Conservation (phyloP, 2,888 invertebrate genomes). For the Asteroscopus sphinx region DNA sequence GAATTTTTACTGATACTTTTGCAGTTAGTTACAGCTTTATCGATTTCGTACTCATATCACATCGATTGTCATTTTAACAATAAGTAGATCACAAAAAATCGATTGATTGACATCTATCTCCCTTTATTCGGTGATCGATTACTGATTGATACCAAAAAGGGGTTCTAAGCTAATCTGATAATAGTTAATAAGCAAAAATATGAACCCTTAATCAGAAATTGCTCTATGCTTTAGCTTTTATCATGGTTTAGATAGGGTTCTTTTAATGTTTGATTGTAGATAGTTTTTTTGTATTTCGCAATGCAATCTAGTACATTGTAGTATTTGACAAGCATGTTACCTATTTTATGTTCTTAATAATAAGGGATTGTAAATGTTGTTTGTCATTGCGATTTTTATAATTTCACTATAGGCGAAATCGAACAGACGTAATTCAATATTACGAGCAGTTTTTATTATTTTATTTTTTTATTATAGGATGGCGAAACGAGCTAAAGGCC, state of each 20-base stretch:
- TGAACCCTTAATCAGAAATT: constrained; percentile 1
- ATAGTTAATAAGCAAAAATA: constrained; percentile 13
- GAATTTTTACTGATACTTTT: constrained; percentile 21
- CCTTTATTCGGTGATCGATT: constrained; percentile 31
- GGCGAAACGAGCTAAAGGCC: no score
- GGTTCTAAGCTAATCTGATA: constrained; percentile 17
- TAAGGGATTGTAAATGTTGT: no score
- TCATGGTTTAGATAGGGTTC: background rate
- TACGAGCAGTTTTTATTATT: no score
- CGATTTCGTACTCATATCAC: constrained; percentile 24
- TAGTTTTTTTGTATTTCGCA: background rate
- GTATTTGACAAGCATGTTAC: no score
- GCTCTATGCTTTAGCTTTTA: background rate
- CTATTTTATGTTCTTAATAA: no score
- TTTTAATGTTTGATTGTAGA: background rate
- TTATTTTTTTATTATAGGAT: no score
- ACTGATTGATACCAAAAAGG: constrained; percentile 21
- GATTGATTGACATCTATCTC: constrained; percentile 40
- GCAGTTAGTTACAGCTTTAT: constrained; percentile 23
- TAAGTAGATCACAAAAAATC: constrained; percentile 25
- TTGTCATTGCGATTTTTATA: no score
- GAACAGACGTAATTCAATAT: no score
- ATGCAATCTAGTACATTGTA: background rate
- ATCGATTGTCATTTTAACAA: constrained; percentile 35
- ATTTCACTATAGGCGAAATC: no score